Percentiles rank a stretch among this genome's conserved stretches.
Conservation (phyloP, 2,113 vertebrate species). For the Cinclus mexicanus region DNA sequence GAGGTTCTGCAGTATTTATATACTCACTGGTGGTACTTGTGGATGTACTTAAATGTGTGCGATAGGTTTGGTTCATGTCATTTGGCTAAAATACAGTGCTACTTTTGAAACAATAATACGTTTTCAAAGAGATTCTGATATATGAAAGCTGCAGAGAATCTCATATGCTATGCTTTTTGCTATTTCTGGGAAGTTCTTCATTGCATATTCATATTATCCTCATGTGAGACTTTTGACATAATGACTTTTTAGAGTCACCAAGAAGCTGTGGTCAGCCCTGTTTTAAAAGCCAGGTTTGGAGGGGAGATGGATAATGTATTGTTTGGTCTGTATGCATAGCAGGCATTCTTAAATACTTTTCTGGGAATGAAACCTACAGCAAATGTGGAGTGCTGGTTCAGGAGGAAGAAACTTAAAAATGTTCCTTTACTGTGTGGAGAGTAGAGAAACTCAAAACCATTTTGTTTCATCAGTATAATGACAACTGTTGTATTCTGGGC, state of each 20-base stretch:
- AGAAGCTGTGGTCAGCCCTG: background rate
- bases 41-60: background rate
- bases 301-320: background rate
- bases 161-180: background rate
- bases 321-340: background rate
- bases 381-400: background rate
- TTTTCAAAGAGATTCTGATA: background rate
- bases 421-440: accelerated
- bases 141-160: background rate
- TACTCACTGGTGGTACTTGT: background rate
- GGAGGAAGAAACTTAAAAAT: background rate
- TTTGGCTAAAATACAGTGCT: background rate
- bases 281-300: background rate
- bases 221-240: background rate
- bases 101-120: background rate
- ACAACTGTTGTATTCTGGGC: background rate
- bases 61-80: background rate
- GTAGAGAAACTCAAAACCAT: background rate
- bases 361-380: background rate
- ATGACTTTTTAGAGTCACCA: background rate
- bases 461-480: background rate
- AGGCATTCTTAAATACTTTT: background rate
- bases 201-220: background rate
- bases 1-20: background rate
- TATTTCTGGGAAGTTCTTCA: background rate